Base-by-base conservation (phyloP, 2,888 invertebrate species). In the Lacanobia wlatinum region DNA sequence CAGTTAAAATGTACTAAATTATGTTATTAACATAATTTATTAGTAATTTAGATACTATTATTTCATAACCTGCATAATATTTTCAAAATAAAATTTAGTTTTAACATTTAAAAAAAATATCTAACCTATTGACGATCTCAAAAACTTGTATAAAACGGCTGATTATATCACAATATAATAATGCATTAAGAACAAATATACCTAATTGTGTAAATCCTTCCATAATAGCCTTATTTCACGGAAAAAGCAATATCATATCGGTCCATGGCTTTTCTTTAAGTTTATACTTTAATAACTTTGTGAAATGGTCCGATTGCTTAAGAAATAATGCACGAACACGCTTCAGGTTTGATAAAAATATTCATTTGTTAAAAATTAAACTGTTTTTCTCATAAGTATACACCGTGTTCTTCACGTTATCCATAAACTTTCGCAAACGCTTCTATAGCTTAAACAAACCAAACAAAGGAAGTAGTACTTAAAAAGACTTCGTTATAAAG, bases 171-270 rank as follows among this genome's bases (percentile, higher is more conserved):
- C 64, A 65, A 61, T 63, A 69, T 55, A 62, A 43, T 50, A 61
- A 70, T 34, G 34, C 50, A 65, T 63, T 40, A 60, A 65, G 55
- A 81, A 78, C 65, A 75, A 65, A n/a, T 48, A 18, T 34, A 34
- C 34, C 28, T 28, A 60, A 64, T 52, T 65, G 69, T 76, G 62
- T 82, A 74, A 74, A 77, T 79, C 75, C 76, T 84, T 77, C 77
- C 76, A 82, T 77, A 55, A 34, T 71, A 84, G 72, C 84, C 72
- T 84, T 79, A 84, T 82, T 73, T 84, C 83, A 84, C 79, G 21
- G 63, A 65, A 81, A 67, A 73, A 84, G 71, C 76, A 86, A 86
- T 84, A 79, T 70, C 7, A 73, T 68, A 63, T 76, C 74, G 80
- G 78, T 69, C 78, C 82, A 81, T 72, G 18, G 65, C 71, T 75